Evolutionary conservation across 2,797 vertebrate species (phyloP), one percentile per base, ranked within the genome.

Genomic region (Manis crassicaudata): DNA sequence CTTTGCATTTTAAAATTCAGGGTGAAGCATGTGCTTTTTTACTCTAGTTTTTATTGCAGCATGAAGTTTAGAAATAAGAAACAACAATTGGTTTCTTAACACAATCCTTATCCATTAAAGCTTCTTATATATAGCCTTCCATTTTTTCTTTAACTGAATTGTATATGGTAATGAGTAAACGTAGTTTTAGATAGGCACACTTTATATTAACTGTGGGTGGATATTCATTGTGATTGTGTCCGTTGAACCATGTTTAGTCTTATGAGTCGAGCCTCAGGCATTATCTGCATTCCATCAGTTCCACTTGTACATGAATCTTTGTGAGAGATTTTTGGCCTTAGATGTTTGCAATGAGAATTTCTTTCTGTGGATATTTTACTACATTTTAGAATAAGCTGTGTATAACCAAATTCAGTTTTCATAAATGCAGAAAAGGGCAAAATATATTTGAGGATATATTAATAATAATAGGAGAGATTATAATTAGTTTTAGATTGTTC

Each of bases 251-350:
- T 77, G 82, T 54, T 58, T 58, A 58, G 63, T 60, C 77, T 88
- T 86, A 17, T 50, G 75, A 40, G 40, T 82, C 7, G 16, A 77
- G 63, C 67, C 67, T 94, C 25, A 63, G 73, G 60, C 46, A 88
- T 76, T 75, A 60, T 65, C 72, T 90, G 68, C 90, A 81, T 95
- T 93, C 92, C 92, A 79, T 25, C 56, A 94, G 43, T 94, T 92
- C 84, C 84, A 13, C 67, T 79, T 72, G n/a, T 20, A n/a, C 40
- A 27, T 76, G 73, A 50, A 56, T 63, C 77, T 89, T 40, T 94
- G 68, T 62, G 80, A 94, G 84, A 9, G 23, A 56, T 62, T 72
- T 93, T 92, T 93, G 83, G 73, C 73, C 91, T 93, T 95, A 77
- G 75, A 87, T 92, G 62, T 68, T 95, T 92, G 76, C 20, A 81